phyloP scores from a whole-genome alignment of 2,888 invertebrate species.

The Cerastis rubricosa region DNA sequence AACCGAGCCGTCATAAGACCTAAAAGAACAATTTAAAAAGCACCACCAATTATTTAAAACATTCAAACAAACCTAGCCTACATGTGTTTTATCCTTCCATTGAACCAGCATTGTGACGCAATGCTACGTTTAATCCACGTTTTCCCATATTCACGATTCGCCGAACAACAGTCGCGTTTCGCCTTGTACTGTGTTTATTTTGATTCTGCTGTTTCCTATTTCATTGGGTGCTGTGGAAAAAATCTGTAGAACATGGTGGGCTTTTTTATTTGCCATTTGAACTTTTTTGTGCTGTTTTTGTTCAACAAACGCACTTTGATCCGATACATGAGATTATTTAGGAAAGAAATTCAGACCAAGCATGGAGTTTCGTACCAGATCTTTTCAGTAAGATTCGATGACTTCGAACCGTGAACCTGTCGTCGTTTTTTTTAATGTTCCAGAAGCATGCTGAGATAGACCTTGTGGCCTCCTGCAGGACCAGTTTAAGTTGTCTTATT shows the following conservation, averaged over 20 bases:
- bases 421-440: too few relatives aligned
- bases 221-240: constrained; percentile 17
- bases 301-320: background rate
- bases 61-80: background rate
- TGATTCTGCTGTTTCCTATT: constrained; percentile 37
- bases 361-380: background rate
- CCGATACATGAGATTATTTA: background rate
- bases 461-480: too few relatives aligned
- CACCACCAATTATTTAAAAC: background rate
- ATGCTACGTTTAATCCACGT: constrained; percentile 30
- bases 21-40: background rate
- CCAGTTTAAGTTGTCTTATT: too few relatives aligned
- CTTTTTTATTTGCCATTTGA: constrained; percentile 11
- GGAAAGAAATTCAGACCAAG: background rate
- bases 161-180: constrained; percentile 22
- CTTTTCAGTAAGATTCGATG: background rate
- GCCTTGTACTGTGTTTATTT: constrained; percentile 42
- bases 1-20: too few relatives aligned
- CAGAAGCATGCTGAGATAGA: too few relatives aligned
- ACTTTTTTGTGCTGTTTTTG: too few relatives aligned
- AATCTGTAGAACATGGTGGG: background rate
- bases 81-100: constrained; percentile 15
- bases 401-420: background rate
- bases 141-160: constrained; percentile 40
- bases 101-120: constrained; percentile 12